Conservation (phyloP, 2,888 invertebrate genomes). For the Aspidiotus rigidus region DNA sequence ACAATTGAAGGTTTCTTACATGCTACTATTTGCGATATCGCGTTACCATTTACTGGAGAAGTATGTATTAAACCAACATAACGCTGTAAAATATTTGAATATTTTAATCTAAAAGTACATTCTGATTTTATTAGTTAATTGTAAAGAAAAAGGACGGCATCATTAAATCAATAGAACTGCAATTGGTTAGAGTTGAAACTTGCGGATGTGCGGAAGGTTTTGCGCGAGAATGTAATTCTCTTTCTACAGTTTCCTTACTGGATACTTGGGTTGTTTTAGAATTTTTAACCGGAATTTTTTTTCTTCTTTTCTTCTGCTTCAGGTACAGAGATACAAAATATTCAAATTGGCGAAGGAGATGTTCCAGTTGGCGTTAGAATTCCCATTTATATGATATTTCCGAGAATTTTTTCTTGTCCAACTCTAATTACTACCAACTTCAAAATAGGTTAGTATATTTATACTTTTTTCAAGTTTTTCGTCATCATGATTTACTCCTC, state of each 20-base stretch:
- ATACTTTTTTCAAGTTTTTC: not conserved
- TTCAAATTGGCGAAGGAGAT: conserved; percentile 92
- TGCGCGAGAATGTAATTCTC: conserved; percentile 67
- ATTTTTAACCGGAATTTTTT: not conserved
- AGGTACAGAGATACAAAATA: conserved; percentile 97
- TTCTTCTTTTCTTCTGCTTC: conserved; percentile 39
- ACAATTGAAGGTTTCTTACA: conserved; percentile 72
- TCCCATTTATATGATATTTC: conserved; percentile 92
- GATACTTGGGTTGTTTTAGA: conserved; percentile 23
- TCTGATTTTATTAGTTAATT: conserved; percentile 49
- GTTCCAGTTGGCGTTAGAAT: conserved; percentile 68
- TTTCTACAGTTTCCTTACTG: no score
- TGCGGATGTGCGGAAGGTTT: conserved; percentile 89
- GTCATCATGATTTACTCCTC: not conserved
- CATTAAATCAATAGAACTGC: conserved; percentile 87
- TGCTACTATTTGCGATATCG: conserved; percentile 71
- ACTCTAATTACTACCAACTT: conserved; percentile 82
- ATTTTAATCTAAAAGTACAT: conserved; percentile 8
- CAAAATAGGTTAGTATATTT: conserved; percentile 72
- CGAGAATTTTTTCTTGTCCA: conserved; percentile 88
- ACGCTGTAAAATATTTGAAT: not conserved
- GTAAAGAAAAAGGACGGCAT: conserved; percentile 72
- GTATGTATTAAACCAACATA: conserved; percentile 44
- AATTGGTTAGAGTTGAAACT: conserved; percentile 88
- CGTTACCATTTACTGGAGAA: conserved; percentile 80